These are phyloP conservation scores for Anagyrus pseudococci DNA, from an alignment of 2,888 invertebrate genomes.

Conservation along the genomic window DNA sequence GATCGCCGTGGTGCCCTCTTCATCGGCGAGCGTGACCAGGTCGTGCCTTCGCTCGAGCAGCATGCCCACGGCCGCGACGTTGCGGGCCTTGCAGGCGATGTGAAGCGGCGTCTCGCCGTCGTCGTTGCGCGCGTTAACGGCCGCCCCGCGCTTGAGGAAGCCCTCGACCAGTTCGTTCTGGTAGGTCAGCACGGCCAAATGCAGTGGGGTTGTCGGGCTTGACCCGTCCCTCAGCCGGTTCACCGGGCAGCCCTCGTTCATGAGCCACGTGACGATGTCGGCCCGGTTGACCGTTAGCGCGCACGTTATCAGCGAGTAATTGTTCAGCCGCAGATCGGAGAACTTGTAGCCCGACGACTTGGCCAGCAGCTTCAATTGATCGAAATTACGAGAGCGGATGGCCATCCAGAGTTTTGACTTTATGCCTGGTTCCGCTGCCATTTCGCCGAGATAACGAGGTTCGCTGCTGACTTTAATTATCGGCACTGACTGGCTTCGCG, in stretches of 20 bases:
- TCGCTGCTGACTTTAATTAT: no score
- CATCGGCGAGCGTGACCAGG: constrained; percentile 12
- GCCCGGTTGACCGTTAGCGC: no score
- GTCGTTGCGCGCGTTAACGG: constrained; percentile 5
- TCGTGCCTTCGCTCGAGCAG: constrained; percentile 1
- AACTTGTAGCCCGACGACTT: no score
- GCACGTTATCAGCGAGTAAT: no score
- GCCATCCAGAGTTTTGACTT: no score
- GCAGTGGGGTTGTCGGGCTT: constrained; percentile 12
- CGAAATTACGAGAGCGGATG: no score
- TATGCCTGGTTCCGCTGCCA: no score
- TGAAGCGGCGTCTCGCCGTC: constrained; percentile 22
- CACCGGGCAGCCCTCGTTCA: neutral
- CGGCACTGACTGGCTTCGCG: no score
- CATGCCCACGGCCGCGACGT: constrained; percentile 9
- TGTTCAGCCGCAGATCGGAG: no score
- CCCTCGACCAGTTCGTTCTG: neutral
- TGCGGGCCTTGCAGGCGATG: constrained; percentile 12
- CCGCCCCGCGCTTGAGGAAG: constrained; percentile 22
- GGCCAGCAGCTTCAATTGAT: no score
- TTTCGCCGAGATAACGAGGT: no score
- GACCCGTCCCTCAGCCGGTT: neutral
- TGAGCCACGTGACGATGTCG: neutral
- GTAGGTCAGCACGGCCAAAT: constrained; percentile 17
- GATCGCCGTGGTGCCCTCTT: constrained; percentile 10